Evolutionary conservation across 1,140 invertebrate genomes (phyloP), one percentile per base, ranked within the genome.

Genomic region (Eurytemora carolleeae): DNA sequence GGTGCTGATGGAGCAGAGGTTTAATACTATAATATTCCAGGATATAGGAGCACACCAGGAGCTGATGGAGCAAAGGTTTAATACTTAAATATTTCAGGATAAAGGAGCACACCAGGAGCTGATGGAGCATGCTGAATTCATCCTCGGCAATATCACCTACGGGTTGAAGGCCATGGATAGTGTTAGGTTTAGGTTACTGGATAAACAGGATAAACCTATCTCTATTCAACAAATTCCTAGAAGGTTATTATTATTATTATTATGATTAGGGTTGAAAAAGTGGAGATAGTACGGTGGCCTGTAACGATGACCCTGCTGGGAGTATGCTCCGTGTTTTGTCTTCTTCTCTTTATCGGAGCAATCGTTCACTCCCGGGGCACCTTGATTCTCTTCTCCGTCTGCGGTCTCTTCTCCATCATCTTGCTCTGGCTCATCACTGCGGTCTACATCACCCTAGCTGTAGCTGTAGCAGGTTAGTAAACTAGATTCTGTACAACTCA

Each of bases 341-440:
- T 60, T n/a, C 59, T 60, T 23, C 44, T 60, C 15, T 60, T 60
- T 23, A 31, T 60, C 31, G 59, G 59, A 16, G 59, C 59, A 26
- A 60, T 60, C 17, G 23, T 60, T 12, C 59, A 60, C 44, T 54
- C 26, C 15, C 26, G 59, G 7, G 25, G 59, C 18, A 44, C 44
- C 53, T 23, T 60, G 17, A 60, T 60, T 53, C 7, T 60, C 17
- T 60, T 60, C 44, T 53, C 31, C 15, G 59, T 60, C 44, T 53
- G 26, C 44, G 59, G 59, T 24, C 59, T 60, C 20, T 60, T 60
- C 44, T 60, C 59, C 3, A 60, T 60, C 7, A 60, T 60, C 18
- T 15, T 60, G 17, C 26, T 60, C 16, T 60, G 59, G 59, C 44
- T 60, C 1, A 20, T 60, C 15, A 18, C 59, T 18, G 25, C 59